A percentile compares a stretch with the other conserved stretches of the same genome.
Evolutionary conservation across 2,888 invertebrate species (phyloP).

Genomic region (Torymus auratus): DNA sequence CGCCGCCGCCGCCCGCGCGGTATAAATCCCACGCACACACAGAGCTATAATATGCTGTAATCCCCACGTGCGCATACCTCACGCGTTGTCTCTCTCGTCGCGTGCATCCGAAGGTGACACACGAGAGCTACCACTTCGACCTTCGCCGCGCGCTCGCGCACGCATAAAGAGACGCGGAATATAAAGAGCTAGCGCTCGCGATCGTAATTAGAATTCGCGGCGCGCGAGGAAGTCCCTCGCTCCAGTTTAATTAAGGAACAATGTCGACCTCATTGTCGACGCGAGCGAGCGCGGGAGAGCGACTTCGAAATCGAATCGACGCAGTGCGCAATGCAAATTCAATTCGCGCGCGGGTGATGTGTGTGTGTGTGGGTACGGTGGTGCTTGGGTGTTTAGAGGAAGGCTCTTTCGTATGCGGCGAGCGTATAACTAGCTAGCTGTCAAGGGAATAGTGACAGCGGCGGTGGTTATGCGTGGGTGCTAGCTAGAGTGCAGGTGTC

Average conservation of each 20-base stretch:
- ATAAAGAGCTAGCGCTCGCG: background rate
- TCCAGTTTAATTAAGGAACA: slow-evolving; percentile 52
- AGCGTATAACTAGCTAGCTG: background rate
- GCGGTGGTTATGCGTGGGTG: background rate
- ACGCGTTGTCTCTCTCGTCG: too few species aligned
- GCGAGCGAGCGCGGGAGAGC: background rate
- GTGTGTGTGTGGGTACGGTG: background rate
- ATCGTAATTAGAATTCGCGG: slow-evolving; percentile 41
- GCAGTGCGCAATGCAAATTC: slow-evolving; percentile 57
- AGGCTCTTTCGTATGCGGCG: slow-evolving; percentile 1
- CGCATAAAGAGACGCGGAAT: background rate
- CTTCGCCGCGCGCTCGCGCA: slow-evolving; percentile 7
- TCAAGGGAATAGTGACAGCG: background rate
- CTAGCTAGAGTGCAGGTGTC: too few species aligned
- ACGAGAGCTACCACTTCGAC: background rate
- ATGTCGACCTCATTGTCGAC: slow-evolving; percentile 30
- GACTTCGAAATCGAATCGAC: slow-evolving; percentile 52
- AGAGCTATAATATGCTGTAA: too few species aligned
- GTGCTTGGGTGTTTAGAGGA: too few species aligned
- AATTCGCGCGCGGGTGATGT: slow-evolving; percentile 24
- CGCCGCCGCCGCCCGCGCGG: too few species aligned
- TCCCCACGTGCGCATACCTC: too few species aligned
- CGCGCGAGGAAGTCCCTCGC: slow-evolving; percentile 24
- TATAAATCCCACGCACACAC: too few species aligned
- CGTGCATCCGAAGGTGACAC: too few species aligned